These are phyloP conservation scores for Willowsia nigromaculata DNA, from an alignment of 2,888 invertebrate genomes.

Conservation along the genomic window DNA sequence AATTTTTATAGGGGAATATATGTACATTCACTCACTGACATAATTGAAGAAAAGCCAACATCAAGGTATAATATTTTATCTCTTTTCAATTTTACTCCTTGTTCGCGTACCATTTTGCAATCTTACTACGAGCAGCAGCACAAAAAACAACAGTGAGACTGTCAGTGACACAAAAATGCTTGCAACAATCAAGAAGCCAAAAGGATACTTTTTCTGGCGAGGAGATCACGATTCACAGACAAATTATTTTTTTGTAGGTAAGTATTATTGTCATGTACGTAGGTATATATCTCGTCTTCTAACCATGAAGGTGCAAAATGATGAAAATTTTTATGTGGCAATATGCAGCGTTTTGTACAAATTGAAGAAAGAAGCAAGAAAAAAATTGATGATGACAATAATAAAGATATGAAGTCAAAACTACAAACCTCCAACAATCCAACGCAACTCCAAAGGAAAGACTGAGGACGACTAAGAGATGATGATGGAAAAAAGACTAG, in stretches of 20 bases:
- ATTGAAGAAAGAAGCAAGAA: conserved; percentile 1
- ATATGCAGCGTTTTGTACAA: neutral
- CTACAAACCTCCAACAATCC: conserved; percentile 47
- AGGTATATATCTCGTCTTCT: neutral
- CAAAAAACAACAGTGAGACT: neutral
- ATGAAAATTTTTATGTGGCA: neutral
- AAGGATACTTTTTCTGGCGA: conserved; percentile 27
- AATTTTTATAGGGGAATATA: conserved; percentile 14
- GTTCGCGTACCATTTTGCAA: neutral
- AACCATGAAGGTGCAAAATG: neutral
- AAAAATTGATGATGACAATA: conserved; percentile 8
- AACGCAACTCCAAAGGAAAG: conserved; percentile 20
- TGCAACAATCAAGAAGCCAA: conserved; percentile 1
- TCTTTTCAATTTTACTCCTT: neutral
- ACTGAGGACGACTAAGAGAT: conserved; percentile 14
- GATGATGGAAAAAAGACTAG: conserved; percentile 28
- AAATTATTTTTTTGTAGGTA: conserved; percentile 36
- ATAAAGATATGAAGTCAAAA: conserved; percentile 15
- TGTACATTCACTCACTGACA: conserved; percentile 42
- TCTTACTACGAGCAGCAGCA: too few relatives aligned
- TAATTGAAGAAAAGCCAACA: conserved; percentile 43
- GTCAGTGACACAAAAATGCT: conserved; percentile 9
- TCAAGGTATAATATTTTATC: neutral
- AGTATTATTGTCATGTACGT: conserved; percentile 33
- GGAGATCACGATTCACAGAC: conserved; percentile 56